Evolutionary conservation across 2,113 vertebrate genomes (phyloP), one percentile per base, ranked within the genome.

Genomic region (Notothenia rossii): DNA sequence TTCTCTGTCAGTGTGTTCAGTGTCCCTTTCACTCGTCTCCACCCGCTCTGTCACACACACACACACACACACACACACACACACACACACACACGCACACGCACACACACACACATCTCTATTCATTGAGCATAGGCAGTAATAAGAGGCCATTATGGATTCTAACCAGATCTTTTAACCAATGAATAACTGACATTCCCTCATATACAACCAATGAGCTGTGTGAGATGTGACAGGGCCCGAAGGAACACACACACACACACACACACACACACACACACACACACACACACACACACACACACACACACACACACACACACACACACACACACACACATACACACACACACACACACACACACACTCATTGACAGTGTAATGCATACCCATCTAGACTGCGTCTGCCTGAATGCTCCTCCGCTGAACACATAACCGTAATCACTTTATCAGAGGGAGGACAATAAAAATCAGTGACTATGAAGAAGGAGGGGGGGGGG

Each of bases 331-430:
- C 58, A 79, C 45, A 79, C 75, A 72, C 77, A 55, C 36, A 70
- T 46, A 61, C 64, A 54, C 64, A 84, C 75, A 77, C 73, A 77
- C 77, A 74, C 72, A 71, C 46, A 70, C 5, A 67, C 29, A 29
- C 29, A 29, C 29, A 29, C 29, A 29, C 29, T 3, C 29, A 25
- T 2, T 25, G 25, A 29, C 29, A 29, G 55, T 75, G 96, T 96
- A 96, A 97, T 97, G 96, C 96, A 95, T 96, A 96, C 96, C 96
- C 97, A 97, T 98, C 97, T 96, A 96, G 91, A 88, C 92, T 95
- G 94, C 95, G 95, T 95, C 95, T 96, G 97, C 96, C 96, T 97
- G 96, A 96, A 94, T 96, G 96, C 95, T 92, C 96, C 92, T 94
- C 94, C 90, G 93, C 94, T 92, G 95, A 94, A 94, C 94, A 95